These are phyloP conservation scores for Petroica traversi DNA, from an alignment of 2,113 vertebrate genomes.

Conservation along the genomic window DNA sequence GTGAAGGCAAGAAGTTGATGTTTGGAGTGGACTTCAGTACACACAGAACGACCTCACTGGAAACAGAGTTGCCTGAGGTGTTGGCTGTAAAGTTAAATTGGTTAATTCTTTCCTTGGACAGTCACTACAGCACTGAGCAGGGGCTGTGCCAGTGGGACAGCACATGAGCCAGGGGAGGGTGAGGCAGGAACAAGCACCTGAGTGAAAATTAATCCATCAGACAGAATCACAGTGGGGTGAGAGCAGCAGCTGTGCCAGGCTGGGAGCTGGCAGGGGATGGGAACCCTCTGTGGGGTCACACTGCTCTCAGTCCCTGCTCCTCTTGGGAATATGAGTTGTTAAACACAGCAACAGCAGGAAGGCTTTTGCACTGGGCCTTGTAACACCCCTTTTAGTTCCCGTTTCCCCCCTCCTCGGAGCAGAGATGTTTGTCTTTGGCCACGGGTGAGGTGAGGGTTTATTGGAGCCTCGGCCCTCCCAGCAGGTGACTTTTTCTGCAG, in stretches of 20 bases:
- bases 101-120: not conserved
- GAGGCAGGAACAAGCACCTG: not conserved
- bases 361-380: not conserved
- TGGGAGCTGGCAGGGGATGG: not conserved
- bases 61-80: not conserved
- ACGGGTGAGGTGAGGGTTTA: not conserved
- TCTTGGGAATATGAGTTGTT: not conserved
- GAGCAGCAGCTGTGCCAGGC: not conserved
- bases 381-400: not conserved
- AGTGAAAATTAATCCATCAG: not conserved
- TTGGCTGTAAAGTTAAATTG: not conserved
- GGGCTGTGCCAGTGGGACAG: not conserved
- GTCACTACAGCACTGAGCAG: accelerated
- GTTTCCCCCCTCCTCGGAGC: not conserved
- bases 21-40: not conserved
- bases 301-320: not conserved
- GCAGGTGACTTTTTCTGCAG: not conserved
- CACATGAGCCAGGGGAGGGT: not conserved
- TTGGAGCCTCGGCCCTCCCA: not conserved
- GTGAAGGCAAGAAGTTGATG: not conserved
- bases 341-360: conserved; percentile 7
- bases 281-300: accelerated
- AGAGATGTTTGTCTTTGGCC: not conserved
- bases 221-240: not conserved
- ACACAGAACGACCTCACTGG: accelerated